These are phyloP conservation scores for Hypolimnas misippus DNA, from an alignment of 2,888 invertebrate genomes.

Conservation along the genomic window DNA sequence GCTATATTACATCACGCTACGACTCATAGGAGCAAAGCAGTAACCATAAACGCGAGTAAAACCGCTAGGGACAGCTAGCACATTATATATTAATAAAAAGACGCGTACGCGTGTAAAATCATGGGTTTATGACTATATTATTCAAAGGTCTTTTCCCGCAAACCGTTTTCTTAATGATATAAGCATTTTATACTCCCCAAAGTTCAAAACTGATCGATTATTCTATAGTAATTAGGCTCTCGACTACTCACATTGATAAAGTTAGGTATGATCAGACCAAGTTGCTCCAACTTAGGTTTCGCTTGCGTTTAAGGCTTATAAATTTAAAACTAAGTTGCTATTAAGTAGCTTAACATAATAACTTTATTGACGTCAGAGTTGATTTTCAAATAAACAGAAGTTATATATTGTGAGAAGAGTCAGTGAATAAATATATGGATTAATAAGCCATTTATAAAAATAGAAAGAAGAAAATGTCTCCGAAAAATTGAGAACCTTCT, in stretches of 20 bases:
- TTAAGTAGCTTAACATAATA: not conserved
- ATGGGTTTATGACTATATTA: not conserved
- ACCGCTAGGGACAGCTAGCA: too few relatives aligned
- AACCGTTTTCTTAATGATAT: not conserved
- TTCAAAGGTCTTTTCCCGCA: not conserved
- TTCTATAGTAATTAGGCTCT: constrained; percentile 1
- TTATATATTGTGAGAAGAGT: too few relatives aligned
- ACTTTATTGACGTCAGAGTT: not conserved
- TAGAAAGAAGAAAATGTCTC: too few relatives aligned
- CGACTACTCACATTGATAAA: not conserved
- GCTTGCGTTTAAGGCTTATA: not conserved
- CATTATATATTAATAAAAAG: not conserved
- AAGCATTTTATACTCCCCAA: not conserved
- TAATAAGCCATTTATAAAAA: too few relatives aligned
- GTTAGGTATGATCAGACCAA: not conserved
- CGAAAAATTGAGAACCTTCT: too few relatives aligned
- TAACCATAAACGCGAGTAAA: too few relatives aligned
- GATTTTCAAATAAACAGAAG: too few relatives aligned
- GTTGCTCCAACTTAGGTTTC: constrained; percentile 4
- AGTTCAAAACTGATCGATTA: not conserved
- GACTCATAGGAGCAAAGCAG: too few relatives aligned
- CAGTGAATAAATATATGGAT: too few relatives aligned
- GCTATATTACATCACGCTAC: too few relatives aligned
- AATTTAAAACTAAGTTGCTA: not conserved
- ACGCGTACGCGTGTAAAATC: not conserved